Conservation (phyloP, 1,140 invertebrate species). For the Conus ventricosus region DNA sequence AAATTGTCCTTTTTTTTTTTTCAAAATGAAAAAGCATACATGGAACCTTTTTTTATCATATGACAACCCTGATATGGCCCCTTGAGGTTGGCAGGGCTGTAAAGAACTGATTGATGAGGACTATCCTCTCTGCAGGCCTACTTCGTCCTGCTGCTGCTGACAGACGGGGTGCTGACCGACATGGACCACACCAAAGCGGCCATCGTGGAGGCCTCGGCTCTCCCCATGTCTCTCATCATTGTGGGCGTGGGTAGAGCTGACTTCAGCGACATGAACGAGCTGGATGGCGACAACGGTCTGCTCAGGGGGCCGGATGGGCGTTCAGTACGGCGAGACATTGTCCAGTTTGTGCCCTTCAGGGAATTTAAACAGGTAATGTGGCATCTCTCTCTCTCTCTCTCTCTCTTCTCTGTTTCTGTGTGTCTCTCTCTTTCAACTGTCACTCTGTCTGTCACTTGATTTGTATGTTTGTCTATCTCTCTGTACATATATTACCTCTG, state of each 20-base stretch:
- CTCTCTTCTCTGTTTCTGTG: too few species aligned
- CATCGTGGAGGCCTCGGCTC: constrained; percentile 77
- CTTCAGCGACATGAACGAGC: constrained; percentile 77
- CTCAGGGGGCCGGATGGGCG: constrained; percentile 71
- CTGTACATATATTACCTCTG: too few species aligned
- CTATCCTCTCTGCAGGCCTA: constrained; percentile 75
- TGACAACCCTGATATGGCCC: too few species aligned
- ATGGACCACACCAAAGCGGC: constrained; percentile 80
- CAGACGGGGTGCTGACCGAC: constrained; percentile 83
- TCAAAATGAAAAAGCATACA: too few species aligned
- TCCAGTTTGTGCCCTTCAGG: constrained; percentile 80
- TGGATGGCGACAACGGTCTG: constrained; percentile 78
- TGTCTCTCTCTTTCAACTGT: too few species aligned
- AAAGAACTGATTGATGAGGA: too few species aligned
- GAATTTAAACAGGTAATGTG: constrained; percentile 72
- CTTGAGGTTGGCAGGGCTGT: too few species aligned
- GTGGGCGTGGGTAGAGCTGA: constrained; percentile 80
- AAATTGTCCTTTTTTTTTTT: too few species aligned
- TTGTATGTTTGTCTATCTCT: too few species aligned
- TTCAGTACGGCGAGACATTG: constrained; percentile 78
- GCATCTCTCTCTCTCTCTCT: too few species aligned
- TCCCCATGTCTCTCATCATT: constrained; percentile 81
- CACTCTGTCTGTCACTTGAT: too few species aligned
- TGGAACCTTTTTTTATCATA: too few species aligned
- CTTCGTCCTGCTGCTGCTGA: constrained; percentile 81